These are phyloP conservation scores for Drosophila nigromelanica DNA, from an alignment of 1,140 invertebrate species.

Conservation along the genomic window DNA sequence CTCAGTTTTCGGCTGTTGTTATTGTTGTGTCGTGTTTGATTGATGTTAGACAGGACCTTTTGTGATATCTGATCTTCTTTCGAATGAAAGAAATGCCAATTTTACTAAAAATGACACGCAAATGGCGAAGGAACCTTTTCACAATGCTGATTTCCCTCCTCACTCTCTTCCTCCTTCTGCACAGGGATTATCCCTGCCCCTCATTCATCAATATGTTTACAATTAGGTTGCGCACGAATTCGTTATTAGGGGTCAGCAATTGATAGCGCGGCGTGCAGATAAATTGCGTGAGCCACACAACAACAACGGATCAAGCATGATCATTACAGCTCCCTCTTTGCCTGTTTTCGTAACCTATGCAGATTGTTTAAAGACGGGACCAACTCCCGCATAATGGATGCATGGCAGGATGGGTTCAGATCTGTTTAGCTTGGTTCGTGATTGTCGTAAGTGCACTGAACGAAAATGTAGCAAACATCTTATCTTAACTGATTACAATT, in stretches of 20 bases:
- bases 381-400: slow-evolving; percentile 8
- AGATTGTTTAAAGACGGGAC: slow-evolving; percentile 17
- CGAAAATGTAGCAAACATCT: slow-evolving; percentile 7
- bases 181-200: slow-evolving; percentile 40
- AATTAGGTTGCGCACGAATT: slow-evolving; percentile 55
- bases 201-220: slow-evolving; percentile 46
- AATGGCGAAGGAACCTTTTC: slow-evolving; percentile 56
- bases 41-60: slow-evolving; percentile 62
- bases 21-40: slow-evolving; percentile 49
- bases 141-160: slow-evolving; percentile 3
- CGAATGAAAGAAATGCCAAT: slow-evolving; percentile 72
- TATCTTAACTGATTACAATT: not conserved
- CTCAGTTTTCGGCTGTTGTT: slow-evolving; percentile 36
- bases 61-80: slow-evolving; percentile 73
- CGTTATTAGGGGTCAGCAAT: slow-evolving; percentile 55
- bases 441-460: slow-evolving; percentile 24
- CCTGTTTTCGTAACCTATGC: slow-evolving; percentile 37
- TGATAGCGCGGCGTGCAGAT: slow-evolving; percentile 29
- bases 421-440: not conserved
- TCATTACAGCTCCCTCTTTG: slow-evolving; percentile 24
- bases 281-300: slow-evolving; percentile 41
- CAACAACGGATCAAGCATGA: slow-evolving; percentile 30
- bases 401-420: not conserved
- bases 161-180: not conserved
- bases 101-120: slow-evolving; percentile 77